These are phyloP conservation scores for Ariopsis seemanni DNA, from an alignment of 2,113 vertebrate genomes.

Conservation along the genomic window DNA sequence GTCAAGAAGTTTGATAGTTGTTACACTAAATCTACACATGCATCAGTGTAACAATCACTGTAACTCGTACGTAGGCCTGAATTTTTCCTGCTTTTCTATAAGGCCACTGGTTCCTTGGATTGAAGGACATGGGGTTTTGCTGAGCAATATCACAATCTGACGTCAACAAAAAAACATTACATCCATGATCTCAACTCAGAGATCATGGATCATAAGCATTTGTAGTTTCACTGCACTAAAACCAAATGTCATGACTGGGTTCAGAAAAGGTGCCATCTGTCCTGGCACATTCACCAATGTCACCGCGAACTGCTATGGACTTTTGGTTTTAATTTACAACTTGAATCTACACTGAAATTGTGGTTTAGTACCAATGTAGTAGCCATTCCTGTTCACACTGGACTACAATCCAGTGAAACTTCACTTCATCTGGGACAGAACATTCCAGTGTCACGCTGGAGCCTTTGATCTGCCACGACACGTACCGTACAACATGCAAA, in stretches of 20 bases:
- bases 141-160: not conserved
- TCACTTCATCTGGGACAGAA: not conserved
- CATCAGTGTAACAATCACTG: not conserved
- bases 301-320: not conserved
- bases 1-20: not conserved
- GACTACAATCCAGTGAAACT: not conserved
- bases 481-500: conserved; percentile 34
- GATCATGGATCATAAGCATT: not conserved
- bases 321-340: not conserved
- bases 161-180: not conserved
- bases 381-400: not conserved
- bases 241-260: not conserved
- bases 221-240: not conserved
- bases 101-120: not conserved
- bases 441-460: not conserved
- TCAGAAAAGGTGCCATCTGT: not conserved
- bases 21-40: not conserved
- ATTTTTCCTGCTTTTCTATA: not conserved
- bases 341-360: not conserved
- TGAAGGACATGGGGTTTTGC: not conserved
- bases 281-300: not conserved
- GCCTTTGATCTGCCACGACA: not conserved
- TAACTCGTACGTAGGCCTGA: not conserved
- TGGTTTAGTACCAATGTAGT: not conserved
- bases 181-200: not conserved